Evolutionary conservation across 2,888 invertebrate species (phyloP).

Genomic region (Agonopterix heracliana): DNA sequence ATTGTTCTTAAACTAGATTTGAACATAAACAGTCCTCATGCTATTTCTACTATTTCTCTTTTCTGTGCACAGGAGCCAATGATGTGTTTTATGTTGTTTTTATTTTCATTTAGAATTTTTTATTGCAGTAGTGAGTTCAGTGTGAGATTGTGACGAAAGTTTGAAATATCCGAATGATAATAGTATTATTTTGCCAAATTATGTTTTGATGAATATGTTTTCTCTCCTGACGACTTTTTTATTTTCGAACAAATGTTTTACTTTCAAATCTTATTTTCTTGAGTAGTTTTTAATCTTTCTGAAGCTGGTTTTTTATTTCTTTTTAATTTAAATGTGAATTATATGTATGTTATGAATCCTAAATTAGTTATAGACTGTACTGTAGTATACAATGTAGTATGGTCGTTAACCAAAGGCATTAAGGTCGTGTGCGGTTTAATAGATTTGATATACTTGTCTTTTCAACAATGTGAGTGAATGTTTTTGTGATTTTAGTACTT

Average conservation of each 20-base stretch:
- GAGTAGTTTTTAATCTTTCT: not conserved
- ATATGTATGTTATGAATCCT: too few relatives aligned
- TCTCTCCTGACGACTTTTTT: conserved; percentile 9
- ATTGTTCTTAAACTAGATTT: too few relatives aligned
- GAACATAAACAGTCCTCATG: too few relatives aligned
- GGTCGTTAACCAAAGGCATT: conserved; percentile 3
- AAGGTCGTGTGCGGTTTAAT: conserved; percentile 14
- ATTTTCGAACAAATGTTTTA: too few relatives aligned
- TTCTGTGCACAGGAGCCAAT: conserved; percentile 28
- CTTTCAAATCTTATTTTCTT: too few relatives aligned
- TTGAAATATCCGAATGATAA: not conserved
- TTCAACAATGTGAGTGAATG: conserved; percentile 25
- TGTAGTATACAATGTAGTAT: conserved; percentile 3
- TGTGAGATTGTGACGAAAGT: not conserved
- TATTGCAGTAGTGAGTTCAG: not conserved
- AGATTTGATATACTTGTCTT: not conserved
- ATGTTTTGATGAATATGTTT: conserved; percentile 23
- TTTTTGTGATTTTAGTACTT: conserved; percentile 66
- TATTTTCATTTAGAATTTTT: conserved; percentile 19
- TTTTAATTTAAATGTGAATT: too few relatives aligned
- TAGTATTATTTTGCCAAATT: conserved; percentile 42
- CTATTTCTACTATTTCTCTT: too few relatives aligned
- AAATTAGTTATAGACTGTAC: too few relatives aligned
- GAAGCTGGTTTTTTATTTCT: conserved; percentile 6
- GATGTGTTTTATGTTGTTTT: conserved; percentile 45